Percentiles rank a stretch among this genome's conserved stretches.
These are phyloP conservation scores for Hylomyscus alleni DNA, from an alignment of 2,797 vertebrate species.

Conservation along the genomic window DNA sequence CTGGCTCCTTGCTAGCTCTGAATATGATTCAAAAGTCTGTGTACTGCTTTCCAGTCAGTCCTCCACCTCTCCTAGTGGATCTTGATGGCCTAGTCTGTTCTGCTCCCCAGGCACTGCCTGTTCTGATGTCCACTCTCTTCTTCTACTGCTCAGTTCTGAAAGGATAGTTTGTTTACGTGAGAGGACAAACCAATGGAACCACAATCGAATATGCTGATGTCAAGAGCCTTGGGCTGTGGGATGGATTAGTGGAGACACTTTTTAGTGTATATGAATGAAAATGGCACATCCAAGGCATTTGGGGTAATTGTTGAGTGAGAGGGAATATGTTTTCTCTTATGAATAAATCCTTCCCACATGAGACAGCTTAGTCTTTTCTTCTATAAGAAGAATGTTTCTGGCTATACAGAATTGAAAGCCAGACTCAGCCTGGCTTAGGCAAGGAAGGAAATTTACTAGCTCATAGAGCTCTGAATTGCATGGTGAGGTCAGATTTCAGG, in stretches of 20 bases:
- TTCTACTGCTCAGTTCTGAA: conserved; percentile 8
- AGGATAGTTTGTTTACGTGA: conserved; percentile 12
- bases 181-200: conserved; percentile 20
- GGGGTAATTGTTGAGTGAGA: not conserved
- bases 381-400: conserved; percentile 28
- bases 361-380: not conserved
- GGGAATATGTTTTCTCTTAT: conserved; percentile 18
- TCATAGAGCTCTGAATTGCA: not conserved
- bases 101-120: not conserved
- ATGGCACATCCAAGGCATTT: not conserved
- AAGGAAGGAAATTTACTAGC: conserved; percentile 36
- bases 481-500: not conserved
- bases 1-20: not conserved
- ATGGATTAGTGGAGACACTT: not conserved
- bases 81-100: not conserved
- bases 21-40: not conserved
- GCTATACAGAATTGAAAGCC: conserved; percentile 11
- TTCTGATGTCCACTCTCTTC: not conserved
- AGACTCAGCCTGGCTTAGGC: not conserved
- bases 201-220: not conserved
- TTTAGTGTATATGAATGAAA: not conserved
- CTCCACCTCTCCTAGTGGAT: not conserved
- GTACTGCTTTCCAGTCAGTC: not conserved
- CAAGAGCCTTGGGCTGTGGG: not conserved
- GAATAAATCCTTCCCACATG: conserved; percentile 36